Base-by-base conservation (phyloP, 2,797 vertebrate species). In the Anguilla marmorata region DNA sequence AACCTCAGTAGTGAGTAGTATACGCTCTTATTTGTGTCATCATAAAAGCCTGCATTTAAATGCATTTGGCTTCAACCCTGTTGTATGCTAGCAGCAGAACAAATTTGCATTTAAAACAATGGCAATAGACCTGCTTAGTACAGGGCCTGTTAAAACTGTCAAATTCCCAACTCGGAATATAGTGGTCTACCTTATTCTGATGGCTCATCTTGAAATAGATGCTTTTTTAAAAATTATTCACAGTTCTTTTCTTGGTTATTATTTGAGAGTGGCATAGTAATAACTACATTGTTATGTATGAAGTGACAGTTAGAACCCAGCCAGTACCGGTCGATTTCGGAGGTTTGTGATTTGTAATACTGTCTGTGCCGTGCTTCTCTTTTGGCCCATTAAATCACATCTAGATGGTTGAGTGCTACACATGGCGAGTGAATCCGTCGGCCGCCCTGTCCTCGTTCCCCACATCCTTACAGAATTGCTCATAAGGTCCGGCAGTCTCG, bases 381-480 rank as follows among this genome's bases (percentile, higher is more conserved):
- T 74, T 63, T 11, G 82, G 50, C 80, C 74, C 86, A 54, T 79
- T 8, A 37, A 58, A 52, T 41, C 37, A 79, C 21, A 52, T 84
- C 60, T 48, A 58, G 41, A 69, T n/a, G 41, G 79, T 69, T 69
- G 41, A 60, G 41, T 50, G 72, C 27, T 85, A 74, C 69, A 45
- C n/a, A 21, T 27, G 45, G 69, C 45, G 3, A 45, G 37, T 82
- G 85, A 58, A 76, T 60, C 30, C 69, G 33, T 56, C 37, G 92
- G 89, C 86, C 88, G 83, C 76, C 86, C 86, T 87, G 84, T 84
- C 80, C 88, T 54, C 56, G 24, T 50, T 37, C 83, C 69, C 69
- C 87, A 86, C 80, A 86, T 56, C 41, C 85, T 85, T 85, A 56
- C 86, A 86, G 87, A 91, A 87, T 84, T 87, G 85, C 82, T 89